Evolutionary conservation across 2,113 vertebrate species (phyloP), one percentile per base, ranked within the genome.

Genomic region (Gallinago undulata): DNA sequence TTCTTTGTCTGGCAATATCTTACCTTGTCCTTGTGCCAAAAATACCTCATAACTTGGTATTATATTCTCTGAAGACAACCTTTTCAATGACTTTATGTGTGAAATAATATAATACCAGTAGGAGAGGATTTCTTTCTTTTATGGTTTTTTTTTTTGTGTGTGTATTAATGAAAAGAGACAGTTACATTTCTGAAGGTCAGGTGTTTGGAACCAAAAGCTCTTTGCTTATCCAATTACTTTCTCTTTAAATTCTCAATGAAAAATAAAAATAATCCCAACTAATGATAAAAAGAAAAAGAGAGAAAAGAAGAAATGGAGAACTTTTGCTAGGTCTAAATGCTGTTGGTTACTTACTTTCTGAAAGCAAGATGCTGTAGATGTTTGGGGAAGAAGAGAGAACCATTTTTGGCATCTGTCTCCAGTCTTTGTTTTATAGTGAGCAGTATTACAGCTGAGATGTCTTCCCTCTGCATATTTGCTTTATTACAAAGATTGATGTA

Each of bases 1-100:
- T 94, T 89, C 88, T 95, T 96, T 93, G 73, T 95, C 94, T 95
- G 90, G 93, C 43, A 93, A 70, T 85, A 91, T 86, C 84, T 89
- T 92, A 80, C 57, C 45, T 92, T 90, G 87, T 93, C 85, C 43
- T 74, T 53, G 33, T 87, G 94, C 90, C 90, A 97, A 95, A 93
- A 95, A 84, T 72, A 87, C 88, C 92, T 93, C 80, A 95, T 86
- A 95, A 86, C 72, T 80, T 77, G 33, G 13, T 93, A 80, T 94
- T 95, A 94, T 78, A 21, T 87, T 89, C 55, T 93, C 74, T 89
- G 84, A 89, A 96, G 92, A 84, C 90, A 93, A 88, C 25, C 8
- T 90, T 95, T 87, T 87, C 69, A 92, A 85, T 92, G 84, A 87
- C 68, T 92, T 66, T 87, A 62, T 55, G 43, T 84, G 70, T 1